Percentiles rank a stretch among this genome's conserved stretches.
Evolutionary conservation across 2,797 vertebrate genomes (phyloP).

Genomic region (Premnoplex brunnescens): DNA sequence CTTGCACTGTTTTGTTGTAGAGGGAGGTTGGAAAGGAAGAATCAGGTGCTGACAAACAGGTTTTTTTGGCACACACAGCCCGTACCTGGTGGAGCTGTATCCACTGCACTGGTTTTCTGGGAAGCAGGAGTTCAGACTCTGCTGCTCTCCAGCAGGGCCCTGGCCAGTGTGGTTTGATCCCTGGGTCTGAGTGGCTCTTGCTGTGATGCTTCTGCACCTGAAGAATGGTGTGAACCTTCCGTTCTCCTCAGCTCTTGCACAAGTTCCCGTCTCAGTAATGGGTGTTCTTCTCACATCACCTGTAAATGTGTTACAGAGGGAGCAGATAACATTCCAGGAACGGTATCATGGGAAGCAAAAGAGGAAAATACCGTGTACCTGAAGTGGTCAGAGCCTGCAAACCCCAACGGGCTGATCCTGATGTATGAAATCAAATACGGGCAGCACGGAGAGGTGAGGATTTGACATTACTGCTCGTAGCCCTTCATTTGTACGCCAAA

Average conservation of each 20-base stretch:
- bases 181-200: not conserved
- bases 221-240: not conserved
- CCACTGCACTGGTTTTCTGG: not conserved
- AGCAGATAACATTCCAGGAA: slow-evolving; percentile 93
- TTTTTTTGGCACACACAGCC: not conserved
- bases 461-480: not conserved
- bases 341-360: slow-evolving; percentile 83
- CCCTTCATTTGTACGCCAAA: not conserved
- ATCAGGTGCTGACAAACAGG: not conserved
- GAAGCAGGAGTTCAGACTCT: not conserved
- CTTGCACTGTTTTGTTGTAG: not conserved
- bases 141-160: not conserved
- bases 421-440: slow-evolving; percentile 97
- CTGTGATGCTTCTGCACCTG: not conserved
- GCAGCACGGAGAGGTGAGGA: slow-evolving; percentile 87
- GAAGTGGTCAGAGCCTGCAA: slow-evolving; percentile 88
- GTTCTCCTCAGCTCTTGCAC: not conserved
- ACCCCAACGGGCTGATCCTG: slow-evolving; percentile 92
- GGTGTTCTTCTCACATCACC: not conserved
- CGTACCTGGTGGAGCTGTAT: not conserved
- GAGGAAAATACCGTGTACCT: slow-evolving; percentile 87
- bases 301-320: slow-evolving; percentile 79
- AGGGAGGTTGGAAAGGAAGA: not conserved
- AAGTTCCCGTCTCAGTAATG: not conserved
- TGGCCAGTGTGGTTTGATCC: not conserved